Conservation (phyloP, 2,113 vertebrate species). For the Eolophus roseicapilla region DNA sequence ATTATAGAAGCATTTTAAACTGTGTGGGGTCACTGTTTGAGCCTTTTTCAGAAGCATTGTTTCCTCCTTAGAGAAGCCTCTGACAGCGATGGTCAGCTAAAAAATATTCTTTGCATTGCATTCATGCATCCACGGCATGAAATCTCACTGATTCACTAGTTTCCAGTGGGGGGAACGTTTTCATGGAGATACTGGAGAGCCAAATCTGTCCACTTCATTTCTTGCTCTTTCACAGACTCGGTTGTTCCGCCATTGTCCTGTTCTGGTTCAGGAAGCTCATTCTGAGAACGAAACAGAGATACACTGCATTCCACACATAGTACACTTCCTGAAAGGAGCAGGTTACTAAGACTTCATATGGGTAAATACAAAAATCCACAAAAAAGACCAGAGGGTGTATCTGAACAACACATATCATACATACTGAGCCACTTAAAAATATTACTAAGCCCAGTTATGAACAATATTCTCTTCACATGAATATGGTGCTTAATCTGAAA, state of each 20-base stretch:
- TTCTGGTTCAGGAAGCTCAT: conserved; percentile 95
- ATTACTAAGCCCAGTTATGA: not conserved
- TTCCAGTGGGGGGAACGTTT: conserved; percentile 86
- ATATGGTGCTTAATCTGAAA: conserved; percentile 15
- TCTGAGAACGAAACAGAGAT: conserved; percentile 74
- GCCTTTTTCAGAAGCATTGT: not conserved
- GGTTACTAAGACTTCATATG: not conserved
- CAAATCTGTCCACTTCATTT: conserved; percentile 99
- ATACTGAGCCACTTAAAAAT: not conserved
- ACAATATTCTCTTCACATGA: not conserved
- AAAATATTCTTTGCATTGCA: not conserved
- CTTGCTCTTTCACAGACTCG: conserved; percentile 96
- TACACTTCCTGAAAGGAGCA: not conserved
- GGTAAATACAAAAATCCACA: not conserved
- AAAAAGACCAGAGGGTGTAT: not conserved
- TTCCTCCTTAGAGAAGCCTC: not conserved
- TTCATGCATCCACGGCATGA: not conserved
- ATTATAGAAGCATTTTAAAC: not conserved
- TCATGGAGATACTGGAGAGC: conserved; percentile 94
- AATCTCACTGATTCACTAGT: conserved; percentile 35
- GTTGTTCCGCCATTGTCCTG: conserved; percentile 97
- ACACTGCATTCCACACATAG: not conserved
- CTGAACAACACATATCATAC: not conserved
- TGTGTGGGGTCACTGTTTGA: not conserved
- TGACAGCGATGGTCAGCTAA: not conserved